These are phyloP conservation scores for Aplidium turbinatum DNA, from an alignment of 23 tunicate species.

Conservation along the genomic window DNA sequence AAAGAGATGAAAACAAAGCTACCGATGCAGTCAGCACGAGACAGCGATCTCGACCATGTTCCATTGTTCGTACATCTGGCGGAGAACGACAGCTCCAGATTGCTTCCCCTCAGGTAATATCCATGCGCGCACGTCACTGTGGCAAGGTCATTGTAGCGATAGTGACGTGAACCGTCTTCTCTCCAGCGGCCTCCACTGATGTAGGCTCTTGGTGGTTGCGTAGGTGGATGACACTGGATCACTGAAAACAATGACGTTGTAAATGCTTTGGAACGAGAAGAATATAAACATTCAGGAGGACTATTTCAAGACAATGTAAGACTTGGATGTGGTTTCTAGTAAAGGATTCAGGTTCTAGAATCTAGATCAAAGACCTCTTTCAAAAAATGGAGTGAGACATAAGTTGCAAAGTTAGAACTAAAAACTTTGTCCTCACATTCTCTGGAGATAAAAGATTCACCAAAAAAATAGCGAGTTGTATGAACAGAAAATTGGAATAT, in stretches of 20 bases:
- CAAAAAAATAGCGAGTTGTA: no score
- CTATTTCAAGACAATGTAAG: no score
- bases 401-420: no score
- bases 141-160: constrained; percentile 36
- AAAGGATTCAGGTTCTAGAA: no score
- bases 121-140: constrained; percentile 54
- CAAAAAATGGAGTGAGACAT: no score
- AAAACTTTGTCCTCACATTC: no score
- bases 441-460: no score
- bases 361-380: no score
- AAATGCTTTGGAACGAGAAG: not conserved
- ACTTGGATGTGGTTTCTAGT: no score
- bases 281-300: not conserved
- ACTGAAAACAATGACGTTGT: not conserved
- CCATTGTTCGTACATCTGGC: constrained; percentile 40
- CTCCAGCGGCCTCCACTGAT: constrained; percentile 50
- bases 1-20: constrained; percentile 7
- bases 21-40: constrained; percentile 38
- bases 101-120: constrained; percentile 19
- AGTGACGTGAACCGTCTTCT: constrained; percentile 15
- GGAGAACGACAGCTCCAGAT: not conserved
- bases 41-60: constrained; percentile 38
- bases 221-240: constrained; percentile 55
- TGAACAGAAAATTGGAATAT: no score
- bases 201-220: constrained; percentile 39